Base-by-base conservation (phyloP, 2,888 invertebrate species). In the Eulithis testata region DNA sequence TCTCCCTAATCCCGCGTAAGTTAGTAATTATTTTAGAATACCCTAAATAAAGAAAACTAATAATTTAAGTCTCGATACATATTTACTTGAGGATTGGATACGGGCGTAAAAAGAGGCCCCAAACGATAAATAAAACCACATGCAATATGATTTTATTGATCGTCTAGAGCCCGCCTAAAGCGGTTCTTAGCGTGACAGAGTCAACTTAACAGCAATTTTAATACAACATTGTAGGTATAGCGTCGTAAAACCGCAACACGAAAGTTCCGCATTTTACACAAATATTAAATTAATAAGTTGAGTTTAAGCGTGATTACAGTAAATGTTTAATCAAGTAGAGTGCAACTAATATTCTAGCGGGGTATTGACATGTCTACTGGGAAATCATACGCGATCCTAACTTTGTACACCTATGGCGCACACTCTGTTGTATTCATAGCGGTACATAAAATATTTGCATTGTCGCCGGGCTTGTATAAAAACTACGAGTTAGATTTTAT, bases 311-410 rank as follows among this genome's bases (percentile, higher is more conserved):
- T 80, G 78, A 81, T 84, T 82, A 50, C 76, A 79, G 79, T 87
- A 78, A 83, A 87, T 83, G 75, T 86, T 87, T 88, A 87, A 88
- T 88, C 83, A 87, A 79, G 77, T 81, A 73, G 81, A 89, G 86
- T 88, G 85, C 86, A 84, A 78, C 79, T 80, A 82, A 78, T 79
- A 81, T 82, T 78, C 76, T 73, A 76, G 77, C 78, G 75, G 74
- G 80, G 80, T 78, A 81, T 86, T 83, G 84, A 82, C 82, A 75
- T 74, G 83, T 72, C 89, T 83, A 74, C 69, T 62, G 88, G 89
- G 89, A 89, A 89, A 89, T 89, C 88, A 80, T 79, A 80, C 79
- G 77, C 77, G 77, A 81, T 80, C 80, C 78, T 75, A 76, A 78
- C 79, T 75, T 73, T 71, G 76, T 75, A 75, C 71, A 56, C 49